A percentile compares a stretch with the other conserved stretches of the same genome.
Evolutionary conservation across 2,113 vertebrate genomes (phyloP).

Genomic region (Rhadina sibilatrix): DNA sequence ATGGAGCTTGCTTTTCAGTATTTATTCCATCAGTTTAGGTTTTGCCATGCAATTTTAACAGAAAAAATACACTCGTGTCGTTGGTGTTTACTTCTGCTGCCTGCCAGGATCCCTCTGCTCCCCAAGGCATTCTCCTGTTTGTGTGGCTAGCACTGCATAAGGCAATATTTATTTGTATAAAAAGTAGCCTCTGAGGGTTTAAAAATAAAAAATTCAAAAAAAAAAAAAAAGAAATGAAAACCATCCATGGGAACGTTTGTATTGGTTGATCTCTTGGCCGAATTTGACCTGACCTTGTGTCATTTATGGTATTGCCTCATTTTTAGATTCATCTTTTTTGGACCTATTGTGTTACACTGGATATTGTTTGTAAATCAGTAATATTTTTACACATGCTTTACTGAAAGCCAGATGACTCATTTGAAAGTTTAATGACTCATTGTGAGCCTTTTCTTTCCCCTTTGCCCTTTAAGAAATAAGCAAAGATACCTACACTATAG

Average conservation of each 20-base stretch:
- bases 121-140: slow-evolving; percentile 30
- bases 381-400: slow-evolving; percentile 68
- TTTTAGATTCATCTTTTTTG: slow-evolving; percentile 65
- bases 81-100: slow-evolving; percentile 42
- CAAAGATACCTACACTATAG: background rate
- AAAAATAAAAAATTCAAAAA: background rate
- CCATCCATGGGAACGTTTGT: slow-evolving; percentile 17
- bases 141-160: slow-evolving; percentile 4
- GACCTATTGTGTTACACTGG: slow-evolving; percentile 61
- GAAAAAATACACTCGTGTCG: background rate
- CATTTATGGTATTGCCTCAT: slow-evolving; percentile 59
- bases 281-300: slow-evolving; percentile 63
- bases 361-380: slow-evolving; percentile 65
- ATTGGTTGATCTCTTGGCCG: slow-evolving; percentile 41
- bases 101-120: slow-evolving; percentile 29
- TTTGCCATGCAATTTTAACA: background rate
- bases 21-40: background rate
- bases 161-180: slow-evolving; percentile 61
- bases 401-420: slow-evolving; percentile 65
- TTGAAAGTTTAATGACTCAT: slow-evolving; percentile 63
- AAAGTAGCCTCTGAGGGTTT: slow-evolving; percentile 28
- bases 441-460: background rate
- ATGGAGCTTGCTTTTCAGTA: background rate
- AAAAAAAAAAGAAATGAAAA: background rate
- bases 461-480: slow-evolving; percentile 37